Evolutionary conservation across 2,888 invertebrate genomes (phyloP).

Genomic region (Lithosia quadra): DNA sequence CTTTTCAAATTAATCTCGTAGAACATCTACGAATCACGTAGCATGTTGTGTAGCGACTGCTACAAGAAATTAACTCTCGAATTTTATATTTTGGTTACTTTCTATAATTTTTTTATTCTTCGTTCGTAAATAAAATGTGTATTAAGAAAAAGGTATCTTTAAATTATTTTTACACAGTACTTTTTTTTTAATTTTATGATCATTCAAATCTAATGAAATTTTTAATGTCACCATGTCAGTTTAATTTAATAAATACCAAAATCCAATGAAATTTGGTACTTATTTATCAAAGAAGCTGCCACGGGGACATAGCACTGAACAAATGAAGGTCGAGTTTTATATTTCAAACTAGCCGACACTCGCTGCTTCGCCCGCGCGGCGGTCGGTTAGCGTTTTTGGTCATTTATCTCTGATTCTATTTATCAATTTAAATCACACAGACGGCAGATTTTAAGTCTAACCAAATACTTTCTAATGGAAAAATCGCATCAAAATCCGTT

Average conservation of each 20-base stretch:
- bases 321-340: too few species aligned
- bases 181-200: neutral
- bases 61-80: neutral
- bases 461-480: too few species aligned
- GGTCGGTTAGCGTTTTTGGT: too few species aligned
- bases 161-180: neutral
- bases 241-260: too few species aligned
- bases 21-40: slow-evolving; percentile 1
- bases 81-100: neutral
- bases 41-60: neutral
- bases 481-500: too few species aligned
- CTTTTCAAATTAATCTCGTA: neutral
- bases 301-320: neutral
- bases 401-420: too few species aligned
- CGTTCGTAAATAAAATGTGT: neutral
- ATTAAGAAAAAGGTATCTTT: neutral
- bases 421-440: too few species aligned
- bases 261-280: neutral
- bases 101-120: neutral
- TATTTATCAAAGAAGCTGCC: neutral
- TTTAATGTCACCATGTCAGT: too few species aligned
- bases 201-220: too few species aligned
- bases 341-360: too few species aligned
- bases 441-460: too few species aligned
- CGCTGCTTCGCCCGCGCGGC: too few species aligned